Conservation (phyloP, 2,113 vertebrate genomes). For the Etheostoma cragini region DNA sequence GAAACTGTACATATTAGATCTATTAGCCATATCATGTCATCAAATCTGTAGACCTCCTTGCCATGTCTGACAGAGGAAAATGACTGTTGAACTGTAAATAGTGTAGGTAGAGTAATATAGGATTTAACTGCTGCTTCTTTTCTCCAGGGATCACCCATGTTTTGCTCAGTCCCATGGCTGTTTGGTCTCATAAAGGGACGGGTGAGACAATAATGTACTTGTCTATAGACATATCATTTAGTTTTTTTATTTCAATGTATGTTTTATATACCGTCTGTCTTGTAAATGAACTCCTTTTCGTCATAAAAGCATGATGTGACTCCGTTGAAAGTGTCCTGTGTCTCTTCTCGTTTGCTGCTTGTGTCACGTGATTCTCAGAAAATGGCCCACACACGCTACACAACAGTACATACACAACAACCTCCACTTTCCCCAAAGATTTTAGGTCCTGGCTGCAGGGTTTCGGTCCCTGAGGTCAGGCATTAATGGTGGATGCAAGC, state of each 20-base stretch:
- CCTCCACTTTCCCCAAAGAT: neutral
- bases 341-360: conserved; percentile 44
- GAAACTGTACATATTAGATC: conserved; percentile 76
- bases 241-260: conserved; percentile 80
- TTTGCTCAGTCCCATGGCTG: conserved; percentile 79
- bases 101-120: conserved; percentile 74
- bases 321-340: conserved; percentile 57
- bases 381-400: neutral
- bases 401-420: neutral
- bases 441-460: neutral
- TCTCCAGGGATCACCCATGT: conserved; percentile 65
- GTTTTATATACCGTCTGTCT: conserved; percentile 86
- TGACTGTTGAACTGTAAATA: conserved; percentile 84
- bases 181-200: conserved; percentile 67
- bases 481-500: neutral
- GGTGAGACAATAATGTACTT: conserved; percentile 72
- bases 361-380: neutral
- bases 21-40: conserved; percentile 81
- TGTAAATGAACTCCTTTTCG: conserved; percentile 79
- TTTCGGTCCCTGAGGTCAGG: neutral
- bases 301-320: conserved; percentile 87
- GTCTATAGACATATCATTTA: conserved; percentile 68
- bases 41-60: conserved; percentile 79
- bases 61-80: conserved; percentile 82
- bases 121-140: conserved; percentile 69